Percentiles rank a stretch among this genome's conserved stretches.
Evolutionary conservation across 2,797 vertebrate species (phyloP).

Genomic region (Enteromius thamalakanensis): DNA sequence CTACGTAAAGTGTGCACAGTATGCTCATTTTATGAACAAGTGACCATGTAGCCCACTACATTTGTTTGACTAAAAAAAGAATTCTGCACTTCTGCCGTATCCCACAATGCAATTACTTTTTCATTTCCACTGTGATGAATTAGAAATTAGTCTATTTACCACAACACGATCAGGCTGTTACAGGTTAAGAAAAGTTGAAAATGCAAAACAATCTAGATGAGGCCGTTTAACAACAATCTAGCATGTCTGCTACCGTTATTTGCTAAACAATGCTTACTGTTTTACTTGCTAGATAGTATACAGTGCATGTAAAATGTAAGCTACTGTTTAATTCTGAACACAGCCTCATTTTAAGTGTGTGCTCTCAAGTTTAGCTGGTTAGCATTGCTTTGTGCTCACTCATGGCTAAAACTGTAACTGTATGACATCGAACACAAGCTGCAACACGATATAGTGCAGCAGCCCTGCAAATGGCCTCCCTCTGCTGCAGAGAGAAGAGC

Average conservation of each 20-base stretch:
- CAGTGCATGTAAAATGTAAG: background rate
- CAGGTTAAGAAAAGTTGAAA: conserved; percentile 8
- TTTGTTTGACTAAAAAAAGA: background rate
- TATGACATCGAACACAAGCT: conserved; percentile 54
- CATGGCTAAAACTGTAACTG: conserved; percentile 51
- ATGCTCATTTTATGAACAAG: background rate
- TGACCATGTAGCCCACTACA: background rate
- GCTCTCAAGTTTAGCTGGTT: conserved; percentile 49
- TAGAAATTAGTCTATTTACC: background rate
- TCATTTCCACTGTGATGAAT: background rate
- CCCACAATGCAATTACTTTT: conserved; percentile 3
- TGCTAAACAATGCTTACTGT: background rate
- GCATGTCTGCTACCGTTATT: background rate
- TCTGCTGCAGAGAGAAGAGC: conserved; percentile 8
- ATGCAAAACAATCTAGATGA: background rate
- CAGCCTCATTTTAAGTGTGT: conserved; percentile 42
- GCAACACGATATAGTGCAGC: conserved; percentile 45
- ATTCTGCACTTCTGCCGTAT: background rate
- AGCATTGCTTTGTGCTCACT: conserved; percentile 48
- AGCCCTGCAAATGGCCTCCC: conserved; percentile 32
- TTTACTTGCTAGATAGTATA: background rate
- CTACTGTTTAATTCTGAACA: background rate
- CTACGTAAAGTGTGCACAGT: background rate
- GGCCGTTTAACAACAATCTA: background rate
- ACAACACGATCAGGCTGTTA: background rate